Evolutionary conservation across 1,140 invertebrate species (phyloP).

Genomic region (Panagrolaimus sp.): DNA sequence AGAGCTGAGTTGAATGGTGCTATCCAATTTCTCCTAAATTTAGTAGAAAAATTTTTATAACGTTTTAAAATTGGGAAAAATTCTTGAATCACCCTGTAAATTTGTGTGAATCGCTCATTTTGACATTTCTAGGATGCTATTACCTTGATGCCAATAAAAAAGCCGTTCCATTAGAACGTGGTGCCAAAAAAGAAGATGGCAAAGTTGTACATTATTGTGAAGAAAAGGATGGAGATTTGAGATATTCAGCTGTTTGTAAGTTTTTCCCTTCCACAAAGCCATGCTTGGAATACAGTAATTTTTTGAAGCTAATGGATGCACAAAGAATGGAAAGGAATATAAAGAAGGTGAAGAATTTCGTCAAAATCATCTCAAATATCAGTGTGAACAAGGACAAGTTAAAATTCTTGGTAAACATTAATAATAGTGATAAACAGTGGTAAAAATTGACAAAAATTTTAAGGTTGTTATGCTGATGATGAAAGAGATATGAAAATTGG

Average conservation of each 20-base stretch:
- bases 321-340: slow-evolving; percentile 41
- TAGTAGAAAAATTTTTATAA: too few relatives aligned
- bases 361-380: slow-evolving; percentile 45
- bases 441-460: slow-evolving; percentile 6
- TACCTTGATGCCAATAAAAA: slow-evolving; percentile 31
- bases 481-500: slow-evolving; percentile 32
- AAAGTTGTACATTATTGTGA: slow-evolving; percentile 37
- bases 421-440: neutral
- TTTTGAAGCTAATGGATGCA: slow-evolving; percentile 26
- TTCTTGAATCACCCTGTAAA: too few relatives aligned
- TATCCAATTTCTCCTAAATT: too few relatives aligned
- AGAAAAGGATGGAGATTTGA: slow-evolving; percentile 27
- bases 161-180: slow-evolving; percentile 35
- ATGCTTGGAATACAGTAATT: slow-evolving; percentile 43
- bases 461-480: slow-evolving; percentile 48
- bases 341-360: slow-evolving; percentile 46
- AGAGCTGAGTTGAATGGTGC: too few relatives aligned
- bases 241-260: neutral
- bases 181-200: slow-evolving; percentile 8
- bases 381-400: slow-evolving; percentile 37
- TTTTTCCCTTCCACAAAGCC: slow-evolving; percentile 14
- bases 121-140: slow-evolving; percentile 18
- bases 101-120: slow-evolving; percentile 21
- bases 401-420: slow-evolving; percentile 35
- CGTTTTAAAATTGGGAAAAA: too few relatives aligned